Conservation (phyloP, 2,113 vertebrate genomes). For the Psilopsiagon aurifrons region DNA sequence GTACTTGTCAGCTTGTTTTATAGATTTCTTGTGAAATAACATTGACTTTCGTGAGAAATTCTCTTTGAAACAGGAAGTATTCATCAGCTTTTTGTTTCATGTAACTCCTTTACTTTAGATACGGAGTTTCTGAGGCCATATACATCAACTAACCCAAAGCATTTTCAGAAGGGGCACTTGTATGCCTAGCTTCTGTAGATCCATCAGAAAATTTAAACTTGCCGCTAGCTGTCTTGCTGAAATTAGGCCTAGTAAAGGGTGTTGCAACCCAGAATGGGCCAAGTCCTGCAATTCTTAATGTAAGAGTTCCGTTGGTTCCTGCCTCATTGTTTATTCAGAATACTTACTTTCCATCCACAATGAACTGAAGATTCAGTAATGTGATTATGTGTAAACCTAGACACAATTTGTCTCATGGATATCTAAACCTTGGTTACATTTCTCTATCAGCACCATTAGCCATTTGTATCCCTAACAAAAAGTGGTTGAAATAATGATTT, state of each 20-base stretch:
- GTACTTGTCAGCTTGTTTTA: conserved; percentile 52
- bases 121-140: not conserved
- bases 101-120: not conserved
- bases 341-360: not conserved
- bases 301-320: not conserved
- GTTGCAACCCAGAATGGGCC: not conserved
- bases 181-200: not conserved
- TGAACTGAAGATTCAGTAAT: not conserved
- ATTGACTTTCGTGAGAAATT: conserved; percentile 54
- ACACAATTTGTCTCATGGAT: not conserved
- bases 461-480: not conserved
- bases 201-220: not conserved
- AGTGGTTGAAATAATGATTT: not conserved
- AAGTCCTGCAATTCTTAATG: not conserved
- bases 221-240: not conserved
- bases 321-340: not conserved
- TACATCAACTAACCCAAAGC: not conserved
- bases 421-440: not conserved
- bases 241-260: not conserved
- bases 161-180: not conserved
- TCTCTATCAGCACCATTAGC: not conserved
- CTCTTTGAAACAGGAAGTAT: conserved; percentile 43
- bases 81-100: conserved; percentile 42
- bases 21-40: conserved; percentile 57
- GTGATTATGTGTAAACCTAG: not conserved